Conservation (phyloP, 2,113 vertebrate genomes). For the Passerina amoena region DNA sequence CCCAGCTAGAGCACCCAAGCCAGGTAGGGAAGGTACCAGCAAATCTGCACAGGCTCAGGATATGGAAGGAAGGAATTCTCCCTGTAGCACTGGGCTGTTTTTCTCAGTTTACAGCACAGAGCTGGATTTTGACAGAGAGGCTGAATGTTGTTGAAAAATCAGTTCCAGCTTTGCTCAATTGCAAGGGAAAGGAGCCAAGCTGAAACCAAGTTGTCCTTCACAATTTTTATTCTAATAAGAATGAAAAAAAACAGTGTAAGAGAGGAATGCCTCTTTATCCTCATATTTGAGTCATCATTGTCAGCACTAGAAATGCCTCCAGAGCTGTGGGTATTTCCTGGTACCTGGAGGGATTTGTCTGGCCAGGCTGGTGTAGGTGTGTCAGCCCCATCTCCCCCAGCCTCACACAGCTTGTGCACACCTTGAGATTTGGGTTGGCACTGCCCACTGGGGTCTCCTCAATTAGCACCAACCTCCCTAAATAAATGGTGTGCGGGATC, state of each 20-base stretch:
- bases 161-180: conserved; percentile 5
- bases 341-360: not conserved
- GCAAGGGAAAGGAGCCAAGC: not conserved
- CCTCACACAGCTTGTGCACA: not conserved
- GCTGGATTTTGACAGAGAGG: not conserved
- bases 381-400: not conserved
- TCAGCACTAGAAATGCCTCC: not conserved
- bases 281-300: not conserved
- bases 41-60: not conserved
- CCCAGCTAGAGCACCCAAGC: not conserved
- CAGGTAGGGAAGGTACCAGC: not conserved
- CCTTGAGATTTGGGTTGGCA: not conserved
- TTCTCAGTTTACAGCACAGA: not conserved
- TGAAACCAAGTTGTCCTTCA: not conserved
- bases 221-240: not conserved
- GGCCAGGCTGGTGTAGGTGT: not conserved
- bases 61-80: not conserved
- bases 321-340: not conserved
- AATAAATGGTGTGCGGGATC: not conserved
- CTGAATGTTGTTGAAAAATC: not conserved
- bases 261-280: not conserved
- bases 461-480: not conserved
- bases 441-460: not conserved
- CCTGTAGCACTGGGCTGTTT: not conserved
- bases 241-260: not conserved